These are phyloP conservation scores for Muscicapa striata DNA, from an alignment of 2,797 vertebrate species.

Conservation along the genomic window DNA sequence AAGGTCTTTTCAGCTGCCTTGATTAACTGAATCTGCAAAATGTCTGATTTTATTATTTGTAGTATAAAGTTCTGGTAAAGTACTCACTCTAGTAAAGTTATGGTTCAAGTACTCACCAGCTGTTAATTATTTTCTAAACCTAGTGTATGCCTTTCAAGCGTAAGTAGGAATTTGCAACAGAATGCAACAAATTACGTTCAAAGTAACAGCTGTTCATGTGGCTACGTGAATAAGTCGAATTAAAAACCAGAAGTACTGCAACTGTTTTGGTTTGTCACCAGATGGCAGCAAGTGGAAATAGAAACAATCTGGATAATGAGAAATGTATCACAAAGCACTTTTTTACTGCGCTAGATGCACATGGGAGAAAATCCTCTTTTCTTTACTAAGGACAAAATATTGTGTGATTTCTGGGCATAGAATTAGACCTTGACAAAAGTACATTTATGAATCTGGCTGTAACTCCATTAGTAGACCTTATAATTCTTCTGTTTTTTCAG, in stretches of 20 bases:
- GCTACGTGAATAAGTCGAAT: not conserved
- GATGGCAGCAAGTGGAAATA: slow-evolving; percentile 48
- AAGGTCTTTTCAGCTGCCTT: not conserved
- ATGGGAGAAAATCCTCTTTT: not conserved
- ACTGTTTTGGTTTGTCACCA: not conserved
- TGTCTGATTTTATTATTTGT: not conserved
- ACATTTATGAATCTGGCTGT: not conserved
- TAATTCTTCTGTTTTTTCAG: not conserved
- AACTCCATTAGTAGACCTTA: not conserved
- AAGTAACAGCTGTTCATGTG: not conserved
- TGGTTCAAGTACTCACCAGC: not conserved
- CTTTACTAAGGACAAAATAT: not conserved
- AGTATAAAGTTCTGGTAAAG: too few relatives aligned
- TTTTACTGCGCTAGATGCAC: not conserved
- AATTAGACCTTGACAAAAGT: not conserved
- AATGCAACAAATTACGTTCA: not conserved
- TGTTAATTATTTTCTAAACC: not conserved
- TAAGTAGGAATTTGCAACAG: not conserved
- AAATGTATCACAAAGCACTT: not conserved
- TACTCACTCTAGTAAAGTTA: not conserved
- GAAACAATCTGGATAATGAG: not conserved
- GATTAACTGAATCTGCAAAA: not conserved
- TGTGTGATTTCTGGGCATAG: not conserved
- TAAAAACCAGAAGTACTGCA: rapidly evolving
- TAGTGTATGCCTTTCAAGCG: not conserved